Evolutionary conservation across 2,113 vertebrate genomes (phyloP).

Genomic region (Pseudonaja textilis): DNA sequence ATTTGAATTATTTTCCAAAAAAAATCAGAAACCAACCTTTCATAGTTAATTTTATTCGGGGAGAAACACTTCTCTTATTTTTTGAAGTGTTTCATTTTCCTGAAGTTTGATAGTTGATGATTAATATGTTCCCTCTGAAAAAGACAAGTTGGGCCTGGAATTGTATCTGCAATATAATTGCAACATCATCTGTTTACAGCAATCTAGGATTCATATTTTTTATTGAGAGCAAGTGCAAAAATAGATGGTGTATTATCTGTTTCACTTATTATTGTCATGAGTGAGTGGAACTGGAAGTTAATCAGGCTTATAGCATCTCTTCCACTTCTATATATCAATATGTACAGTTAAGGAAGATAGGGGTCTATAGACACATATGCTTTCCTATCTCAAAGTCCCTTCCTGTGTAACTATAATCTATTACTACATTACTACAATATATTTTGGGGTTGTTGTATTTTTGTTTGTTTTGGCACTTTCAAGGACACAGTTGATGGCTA

Average conservation of each 20-base stretch:
- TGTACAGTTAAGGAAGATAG: background rate
- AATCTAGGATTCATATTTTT: background rate
- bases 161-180: background rate
- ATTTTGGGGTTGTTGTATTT: background rate
- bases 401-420: background rate
- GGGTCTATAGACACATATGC: background rate
- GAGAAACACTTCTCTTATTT: background rate
- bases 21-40: background rate
- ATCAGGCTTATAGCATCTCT: background rate
- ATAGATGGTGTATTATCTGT: background rate
- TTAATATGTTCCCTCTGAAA: constrained; percentile 19
- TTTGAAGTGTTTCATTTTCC: fast-evolving
- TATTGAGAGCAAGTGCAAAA: background rate
- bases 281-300: background rate
- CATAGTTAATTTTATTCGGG: background rate
- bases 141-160: background rate
- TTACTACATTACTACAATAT: background rate
- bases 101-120: background rate
- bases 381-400: background rate
- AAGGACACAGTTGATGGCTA: background rate
- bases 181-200: background rate
- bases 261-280: background rate
- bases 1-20: fast-evolving
- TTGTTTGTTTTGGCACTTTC: background rate
- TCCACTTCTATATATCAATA: background rate